phyloP scores from a whole-genome alignment of 2,888 invertebrate genomes.

The Hemistola chrysoprasaria region DNA sequence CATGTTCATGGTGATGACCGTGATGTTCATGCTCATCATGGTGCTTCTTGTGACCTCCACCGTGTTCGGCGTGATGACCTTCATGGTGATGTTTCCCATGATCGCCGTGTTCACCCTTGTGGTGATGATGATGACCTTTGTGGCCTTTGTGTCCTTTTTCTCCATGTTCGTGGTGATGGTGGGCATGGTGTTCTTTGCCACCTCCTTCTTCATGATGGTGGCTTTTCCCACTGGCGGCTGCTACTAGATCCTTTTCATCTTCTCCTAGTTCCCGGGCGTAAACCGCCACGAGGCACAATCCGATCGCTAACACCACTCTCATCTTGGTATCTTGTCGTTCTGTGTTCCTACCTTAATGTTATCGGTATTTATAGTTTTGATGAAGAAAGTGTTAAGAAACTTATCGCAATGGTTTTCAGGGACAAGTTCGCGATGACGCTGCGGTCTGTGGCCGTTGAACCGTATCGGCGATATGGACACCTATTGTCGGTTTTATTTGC shows the following conservation, averaged over 20 bases:
- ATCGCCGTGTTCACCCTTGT: slow-evolving; percentile 69
- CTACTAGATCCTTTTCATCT: slow-evolving; percentile 66
- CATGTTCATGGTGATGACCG: slow-evolving; percentile 70
- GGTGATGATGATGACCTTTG: slow-evolving; percentile 74
- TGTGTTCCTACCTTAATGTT: slow-evolving; percentile 42
- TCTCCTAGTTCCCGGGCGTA: slow-evolving; percentile 62
- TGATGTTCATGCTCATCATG: slow-evolving; percentile 70
- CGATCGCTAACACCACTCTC: slow-evolving; percentile 64
- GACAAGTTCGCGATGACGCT: slow-evolving; percentile 48
- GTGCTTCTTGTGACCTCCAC: slow-evolving; percentile 71
- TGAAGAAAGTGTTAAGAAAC: slow-evolving; percentile 72
- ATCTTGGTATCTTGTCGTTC: slow-evolving; percentile 57
- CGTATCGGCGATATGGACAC: slow-evolving; percentile 54
- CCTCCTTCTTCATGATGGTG: slow-evolving; percentile 68
- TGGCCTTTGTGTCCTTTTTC: slow-evolving; percentile 72
- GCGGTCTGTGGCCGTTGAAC: slow-evolving; percentile 44
- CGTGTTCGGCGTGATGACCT: slow-evolving; percentile 69
- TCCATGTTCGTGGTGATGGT: slow-evolving; percentile 72
- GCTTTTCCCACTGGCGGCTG: slow-evolving; percentile 64
- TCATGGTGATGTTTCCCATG: slow-evolving; percentile 71
- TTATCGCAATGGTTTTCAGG: slow-evolving; percentile 56
- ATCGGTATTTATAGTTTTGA: slow-evolving; percentile 70
- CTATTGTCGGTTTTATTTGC: slow-evolving; percentile 36
- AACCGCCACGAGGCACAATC: slow-evolving; percentile 67
- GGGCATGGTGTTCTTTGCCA: slow-evolving; percentile 67